Evolutionary conservation across 2,797 vertebrate genomes (phyloP), one percentile per base, ranked within the genome.

Genomic region (Myotis planiceps): DNA sequence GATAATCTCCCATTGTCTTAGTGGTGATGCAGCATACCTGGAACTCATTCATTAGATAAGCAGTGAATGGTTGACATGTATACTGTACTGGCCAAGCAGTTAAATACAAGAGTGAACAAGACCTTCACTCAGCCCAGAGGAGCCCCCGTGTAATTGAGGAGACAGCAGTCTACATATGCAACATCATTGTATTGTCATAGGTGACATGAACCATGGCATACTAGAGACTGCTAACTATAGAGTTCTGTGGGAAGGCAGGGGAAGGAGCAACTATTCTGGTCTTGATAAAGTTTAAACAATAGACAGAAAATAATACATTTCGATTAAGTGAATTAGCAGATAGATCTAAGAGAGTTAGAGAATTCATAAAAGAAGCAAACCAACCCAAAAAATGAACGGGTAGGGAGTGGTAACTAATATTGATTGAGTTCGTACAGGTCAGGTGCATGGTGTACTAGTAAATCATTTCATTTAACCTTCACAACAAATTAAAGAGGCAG

Each of bases 381-480:
- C 69, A 90, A 78, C 23, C 39, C 18, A 15, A 27, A 60, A 7
- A 14, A 21, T 37, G 71, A 83, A 2, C 34, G 14, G 9, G 13
- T 42, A 39, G 3, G 5, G 8, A 71, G 3, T 42, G 34, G 16
- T 60, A 39, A 79, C 65, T 58, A 45, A 68, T 32, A 32, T 2
- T 32, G 53, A 53, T 49, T 65, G 53, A 82, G 32, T 7, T 90
- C 45, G 10, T 68, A 19, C n/a, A 71, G 15, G 39, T 53, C 6
- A 37, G 29, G 75, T 14, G 69, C 3, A 9, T 87, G 47, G 78
- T 68, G 76, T 95, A 29, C 12, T 60, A 60, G 58, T 60, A 49
- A 81, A 92, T 88, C 66, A 15, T 97, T 96, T 96, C 39, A 58
- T 37, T 68, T 60, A 60, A 60, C 81, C 9, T 80, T 63, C 29